Evolutionary conservation across 2,113 vertebrate species (phyloP).

Genomic region (Pygathrix nemaeus): DNA sequence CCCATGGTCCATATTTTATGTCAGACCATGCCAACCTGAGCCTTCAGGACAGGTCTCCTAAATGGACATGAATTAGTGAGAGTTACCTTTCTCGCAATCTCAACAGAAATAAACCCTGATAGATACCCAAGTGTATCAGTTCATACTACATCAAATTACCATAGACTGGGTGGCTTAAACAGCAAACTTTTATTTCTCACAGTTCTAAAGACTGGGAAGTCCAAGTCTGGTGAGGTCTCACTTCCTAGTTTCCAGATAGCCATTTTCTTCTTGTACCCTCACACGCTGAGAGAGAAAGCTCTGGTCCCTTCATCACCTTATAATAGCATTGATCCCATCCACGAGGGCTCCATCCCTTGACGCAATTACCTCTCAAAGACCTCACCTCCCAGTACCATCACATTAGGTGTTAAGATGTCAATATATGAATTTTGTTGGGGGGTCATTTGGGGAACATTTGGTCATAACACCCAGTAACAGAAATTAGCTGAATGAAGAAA

Average conservation of each 20-base stretch:
- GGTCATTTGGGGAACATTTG: neutral
- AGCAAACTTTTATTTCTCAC: neutral
- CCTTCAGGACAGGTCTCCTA: neutral
- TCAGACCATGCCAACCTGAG: neutral
- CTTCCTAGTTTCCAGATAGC: neutral
- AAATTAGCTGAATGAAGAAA: neutral
- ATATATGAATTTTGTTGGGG: neutral
- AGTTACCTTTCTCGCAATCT: neutral
- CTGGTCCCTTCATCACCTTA: neutral
- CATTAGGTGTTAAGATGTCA: neutral
- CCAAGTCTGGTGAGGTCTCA: neutral
- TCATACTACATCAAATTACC: neutral
- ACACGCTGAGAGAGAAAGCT: neutral
- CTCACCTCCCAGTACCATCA: neutral
- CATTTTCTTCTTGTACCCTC: neutral
- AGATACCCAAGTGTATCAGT: neutral
- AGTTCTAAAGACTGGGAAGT: neutral
- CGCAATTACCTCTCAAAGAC: neutral
- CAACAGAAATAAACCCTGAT: neutral
- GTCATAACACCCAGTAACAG: neutral
- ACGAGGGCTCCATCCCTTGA: neutral
- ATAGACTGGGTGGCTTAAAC: neutral
- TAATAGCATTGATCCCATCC: neutral
- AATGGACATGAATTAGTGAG: neutral
- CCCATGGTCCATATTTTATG: neutral